Percentiles rank a stretch among this genome's conserved stretches.
Evolutionary conservation across 2,113 vertebrate genomes (phyloP).

Genomic region (Catharus fuscescens): DNA sequence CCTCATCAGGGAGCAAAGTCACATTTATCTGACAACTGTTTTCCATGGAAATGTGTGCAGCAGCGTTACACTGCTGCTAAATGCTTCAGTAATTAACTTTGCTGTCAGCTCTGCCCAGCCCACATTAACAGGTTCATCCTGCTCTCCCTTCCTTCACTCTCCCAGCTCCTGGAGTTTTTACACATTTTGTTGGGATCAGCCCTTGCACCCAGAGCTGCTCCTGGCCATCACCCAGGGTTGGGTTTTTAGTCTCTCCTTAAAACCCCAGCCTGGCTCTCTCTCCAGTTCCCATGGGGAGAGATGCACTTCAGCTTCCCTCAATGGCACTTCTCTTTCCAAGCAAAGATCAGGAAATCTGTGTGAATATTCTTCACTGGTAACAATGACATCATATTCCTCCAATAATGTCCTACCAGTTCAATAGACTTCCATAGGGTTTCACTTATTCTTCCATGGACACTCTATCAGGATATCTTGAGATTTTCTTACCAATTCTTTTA

Average conservation of each 20-base stretch:
- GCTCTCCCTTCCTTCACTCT: not conserved
- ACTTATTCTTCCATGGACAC: not conserved
- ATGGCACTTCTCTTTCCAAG: not conserved
- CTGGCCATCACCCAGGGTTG: not conserved
- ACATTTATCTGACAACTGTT: not conserved
- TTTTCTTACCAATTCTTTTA: not conserved
- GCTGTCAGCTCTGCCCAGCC: not conserved
- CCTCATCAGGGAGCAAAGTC: not conserved
- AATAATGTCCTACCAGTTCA: not conserved
- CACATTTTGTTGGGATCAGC: too few relatives aligned
- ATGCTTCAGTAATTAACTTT: not conserved
- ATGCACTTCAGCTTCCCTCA: not conserved
- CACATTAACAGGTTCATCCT: accelerated
- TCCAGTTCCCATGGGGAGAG: accelerated
- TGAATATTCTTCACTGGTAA: not conserved
- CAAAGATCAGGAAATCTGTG: not conserved
- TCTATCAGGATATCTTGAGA: not conserved
- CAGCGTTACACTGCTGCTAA: not conserved
- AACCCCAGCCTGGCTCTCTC: accelerated
- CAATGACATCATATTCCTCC: not conserved
- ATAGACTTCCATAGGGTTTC: not conserved
- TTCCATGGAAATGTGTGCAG: not conserved
- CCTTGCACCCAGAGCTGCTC: not conserved
- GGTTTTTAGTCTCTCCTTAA: not conserved
- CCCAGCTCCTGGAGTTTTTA: not conserved